phyloP scores from a whole-genome alignment of 2,888 invertebrate species.

The Aspidiotus destructor region DNA sequence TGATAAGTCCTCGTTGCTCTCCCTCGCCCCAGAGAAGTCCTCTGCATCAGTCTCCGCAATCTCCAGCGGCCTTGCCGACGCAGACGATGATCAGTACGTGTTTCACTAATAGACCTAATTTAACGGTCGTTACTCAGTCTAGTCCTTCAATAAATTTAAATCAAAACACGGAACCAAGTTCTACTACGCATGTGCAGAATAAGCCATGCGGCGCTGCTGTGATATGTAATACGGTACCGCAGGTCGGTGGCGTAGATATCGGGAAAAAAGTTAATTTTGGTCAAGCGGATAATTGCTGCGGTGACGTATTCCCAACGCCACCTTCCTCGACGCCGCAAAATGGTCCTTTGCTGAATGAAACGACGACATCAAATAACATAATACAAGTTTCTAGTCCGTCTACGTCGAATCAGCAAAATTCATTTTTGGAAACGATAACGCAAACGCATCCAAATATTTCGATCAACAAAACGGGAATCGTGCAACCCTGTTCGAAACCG shows the following conservation, averaged over 20 bases:
- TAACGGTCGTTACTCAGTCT: conserved; percentile 39
- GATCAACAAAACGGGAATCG: conserved; percentile 38
- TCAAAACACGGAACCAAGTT: conserved; percentile 2
- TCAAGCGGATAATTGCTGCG: background rate
- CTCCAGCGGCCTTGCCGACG: conserved; percentile 31
- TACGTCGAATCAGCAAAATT: conserved; percentile 21
- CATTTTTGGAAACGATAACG: conserved; percentile 39
- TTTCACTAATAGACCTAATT: conserved; percentile 41
- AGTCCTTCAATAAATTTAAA: conserved; percentile 22
- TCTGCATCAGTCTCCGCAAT: conserved; percentile 33
- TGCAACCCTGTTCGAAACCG: conserved; percentile 33
- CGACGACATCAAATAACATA: conserved; percentile 13
- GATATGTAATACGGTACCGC: conserved; percentile 32
- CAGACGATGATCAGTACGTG: conserved; percentile 42
- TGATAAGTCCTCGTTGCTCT: conserved; percentile 36
- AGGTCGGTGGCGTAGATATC: conserved; percentile 11
- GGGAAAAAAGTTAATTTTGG: background rate
- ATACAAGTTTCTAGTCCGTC: conserved; percentile 22
- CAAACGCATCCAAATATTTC: conserved; percentile 39
- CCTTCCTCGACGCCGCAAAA: background rate
- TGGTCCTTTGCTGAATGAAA: background rate
- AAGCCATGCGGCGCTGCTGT: conserved; percentile 34
- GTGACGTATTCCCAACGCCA: background rate
- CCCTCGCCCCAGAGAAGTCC: conserved; percentile 35
- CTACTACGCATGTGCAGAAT: conserved; percentile 24